phyloP scores from a whole-genome alignment of 2,888 invertebrate genomes.

The Sesia apiformis region DNA sequence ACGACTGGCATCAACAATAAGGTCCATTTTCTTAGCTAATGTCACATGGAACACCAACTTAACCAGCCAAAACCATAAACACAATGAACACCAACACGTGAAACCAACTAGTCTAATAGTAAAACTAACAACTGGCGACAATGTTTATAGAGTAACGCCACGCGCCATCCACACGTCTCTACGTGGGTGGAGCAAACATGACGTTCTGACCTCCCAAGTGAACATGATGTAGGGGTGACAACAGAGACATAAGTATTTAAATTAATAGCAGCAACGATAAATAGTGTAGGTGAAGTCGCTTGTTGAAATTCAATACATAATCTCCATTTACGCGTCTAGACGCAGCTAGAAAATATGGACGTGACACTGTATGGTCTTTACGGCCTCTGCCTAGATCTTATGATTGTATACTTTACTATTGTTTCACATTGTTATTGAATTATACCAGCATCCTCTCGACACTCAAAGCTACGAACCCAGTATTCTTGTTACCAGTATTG shows the following conservation, averaged over 20 bases:
- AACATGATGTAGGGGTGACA: slow-evolving; percentile 1
- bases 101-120: background rate
- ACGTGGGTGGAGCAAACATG: slow-evolving; percentile 11
- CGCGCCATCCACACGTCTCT: slow-evolving; percentile 9
- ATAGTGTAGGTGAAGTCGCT: background rate
- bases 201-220: slow-evolving; percentile 11
- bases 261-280: background rate
- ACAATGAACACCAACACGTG: background rate
- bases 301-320: background rate
- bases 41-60: too few species aligned
- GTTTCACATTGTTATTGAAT: too few species aligned
- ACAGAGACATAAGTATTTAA: background rate
- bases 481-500: too few species aligned
- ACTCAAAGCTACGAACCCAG: too few species aligned
- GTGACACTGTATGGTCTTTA: too few species aligned
- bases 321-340: too few species aligned
- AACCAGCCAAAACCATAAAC: background rate
- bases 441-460: too few species aligned
- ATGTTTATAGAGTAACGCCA: slow-evolving; percentile 4
- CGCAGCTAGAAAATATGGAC: too few species aligned
- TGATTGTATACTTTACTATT: too few species aligned
- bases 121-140: background rate
- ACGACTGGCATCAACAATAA: too few species aligned
- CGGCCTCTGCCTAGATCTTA: too few species aligned
- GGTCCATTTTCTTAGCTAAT: too few species aligned